Base-by-base conservation (phyloP, 2,113 vertebrate genomes). In the Lynx canadensis region DNA sequence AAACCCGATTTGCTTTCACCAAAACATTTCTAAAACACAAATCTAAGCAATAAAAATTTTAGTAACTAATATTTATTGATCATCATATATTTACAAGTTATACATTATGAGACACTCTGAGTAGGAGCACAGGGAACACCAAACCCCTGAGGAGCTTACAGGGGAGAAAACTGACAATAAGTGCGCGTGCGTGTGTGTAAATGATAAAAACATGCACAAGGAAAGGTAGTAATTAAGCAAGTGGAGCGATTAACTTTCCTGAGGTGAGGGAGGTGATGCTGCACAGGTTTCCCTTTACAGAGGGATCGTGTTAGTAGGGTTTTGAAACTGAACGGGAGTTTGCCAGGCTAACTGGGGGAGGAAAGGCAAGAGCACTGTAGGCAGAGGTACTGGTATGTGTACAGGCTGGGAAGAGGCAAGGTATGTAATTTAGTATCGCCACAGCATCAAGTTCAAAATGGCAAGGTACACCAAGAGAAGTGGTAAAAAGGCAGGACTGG, bases 31-130 rank as follows among this genome's bases (percentile, higher is more conserved):
- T n/a, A 38, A 94, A 96, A 89, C 57, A 74, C 50, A 94, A 94
- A 84, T 66, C 63, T 82, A 96, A 94, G 55, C 41, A 89, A 82
- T 16, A 65, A 87, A 95, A 96, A 81, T 45, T 63, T 81, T 69
- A 6, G 31, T 92, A 95, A 94, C 38, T 93, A 76, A 55, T 76
- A 89, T 81, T 82, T 91, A 80, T 1, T 94, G 25, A 50, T 57
- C 65, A 68, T 71, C 65, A 93, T 73, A 5, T 82, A 7, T 91
- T 48, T 63, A 55, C 15, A 76, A 21, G 1, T 57, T 68, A 57
- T 8, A 27, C 5, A 91, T 31, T 33, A 27, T 36, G 38, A 71
- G 80, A 94, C 4, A 60, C 45, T 23, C 1, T n/a, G 19, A 73
- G n/a, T 68, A 45, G 12, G 31, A 91, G 21, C 36, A 85, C 3